Evolutionary conservation across 2,888 invertebrate species (phyloP).

Genomic region (Brachypalpus laphriformis): DNA sequence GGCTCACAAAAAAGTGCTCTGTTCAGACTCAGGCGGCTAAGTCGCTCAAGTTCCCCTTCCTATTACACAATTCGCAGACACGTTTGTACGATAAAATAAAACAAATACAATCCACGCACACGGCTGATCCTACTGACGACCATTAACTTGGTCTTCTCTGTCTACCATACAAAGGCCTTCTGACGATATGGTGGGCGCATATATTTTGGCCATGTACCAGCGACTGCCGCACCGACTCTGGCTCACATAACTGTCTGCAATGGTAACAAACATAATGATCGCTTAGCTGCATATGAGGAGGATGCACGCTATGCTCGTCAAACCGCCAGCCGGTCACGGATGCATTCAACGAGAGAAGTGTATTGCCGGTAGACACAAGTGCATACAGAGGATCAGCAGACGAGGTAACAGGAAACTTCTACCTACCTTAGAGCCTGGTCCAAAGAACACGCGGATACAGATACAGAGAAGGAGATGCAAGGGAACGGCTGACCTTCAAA

Average conservation of each 20-base stretch:
- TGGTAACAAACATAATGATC: slow-evolving; percentile 34
- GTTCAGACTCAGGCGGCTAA: not conserved
- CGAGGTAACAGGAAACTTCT: slow-evolving; percentile 16
- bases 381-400: slow-evolving; percentile 5
- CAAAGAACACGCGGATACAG: not conserved
- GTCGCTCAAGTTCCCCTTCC: not conserved
- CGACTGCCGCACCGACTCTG: not conserved
- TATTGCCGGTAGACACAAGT: not conserved
- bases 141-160: slow-evolving; percentile 1
- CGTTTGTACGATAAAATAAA: not conserved
- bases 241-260: slow-evolving; percentile 23
- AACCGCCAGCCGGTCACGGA: not conserved
- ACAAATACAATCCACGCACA: not conserved
- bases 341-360: not conserved
- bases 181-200: slow-evolving; percentile 6
- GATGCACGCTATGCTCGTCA: slow-evolving; percentile 15
- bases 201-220: not conserved
- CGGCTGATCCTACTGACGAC: not conserved
- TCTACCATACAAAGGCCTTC: not conserved
- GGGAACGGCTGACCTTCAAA: slow-evolving; percentile 72
- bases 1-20: not conserved
- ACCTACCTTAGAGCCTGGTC: slow-evolving; percentile 3
- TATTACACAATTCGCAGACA: slow-evolving; percentile 19
- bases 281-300: slow-evolving; percentile 2
- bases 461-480: not conserved